Evolutionary conservation across 2,113 vertebrate species (phyloP).

Genomic region (Ceyx cyanopectus): DNA sequence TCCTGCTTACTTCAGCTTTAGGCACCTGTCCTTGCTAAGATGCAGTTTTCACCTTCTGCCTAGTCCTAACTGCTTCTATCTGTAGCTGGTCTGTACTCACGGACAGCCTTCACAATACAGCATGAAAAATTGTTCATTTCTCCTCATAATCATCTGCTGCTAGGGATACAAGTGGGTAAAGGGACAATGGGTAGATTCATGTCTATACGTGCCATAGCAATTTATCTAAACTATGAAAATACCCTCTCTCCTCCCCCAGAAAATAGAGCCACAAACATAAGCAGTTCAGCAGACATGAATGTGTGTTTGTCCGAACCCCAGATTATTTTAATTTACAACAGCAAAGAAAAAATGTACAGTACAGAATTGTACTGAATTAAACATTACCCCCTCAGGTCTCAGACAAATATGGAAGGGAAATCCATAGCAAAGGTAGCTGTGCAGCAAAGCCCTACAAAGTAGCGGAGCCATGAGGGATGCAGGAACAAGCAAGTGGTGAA

Average conservation of each 20-base stretch:
- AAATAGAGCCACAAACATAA: background rate
- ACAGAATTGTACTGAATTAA: background rate
- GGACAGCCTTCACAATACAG: background rate
- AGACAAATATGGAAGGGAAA: background rate
- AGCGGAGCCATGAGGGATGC: background rate
- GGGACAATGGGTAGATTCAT: constrained; percentile 23
- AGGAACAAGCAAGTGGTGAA: background rate
- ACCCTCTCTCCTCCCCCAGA: background rate
- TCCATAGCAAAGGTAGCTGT: background rate
- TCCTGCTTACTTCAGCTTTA: background rate
- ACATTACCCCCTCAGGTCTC: background rate
- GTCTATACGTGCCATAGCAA: background rate
- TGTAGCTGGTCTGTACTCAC: background rate
- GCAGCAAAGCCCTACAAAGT: background rate
- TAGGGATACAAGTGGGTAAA: background rate
- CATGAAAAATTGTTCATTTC: constrained; percentile 9
- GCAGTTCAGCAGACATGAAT: constrained; percentile 17
- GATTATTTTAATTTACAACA: no score
- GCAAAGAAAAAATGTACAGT: background rate
- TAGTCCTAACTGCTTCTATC: background rate
- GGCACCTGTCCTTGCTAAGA: background rate
- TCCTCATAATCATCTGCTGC: background rate
- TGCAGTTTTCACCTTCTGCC: constrained; percentile 2
- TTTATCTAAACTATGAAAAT: background rate
- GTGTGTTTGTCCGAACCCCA: background rate